Conservation (phyloP, 2,888 invertebrate species). For the Pilophorus perplexus region DNA sequence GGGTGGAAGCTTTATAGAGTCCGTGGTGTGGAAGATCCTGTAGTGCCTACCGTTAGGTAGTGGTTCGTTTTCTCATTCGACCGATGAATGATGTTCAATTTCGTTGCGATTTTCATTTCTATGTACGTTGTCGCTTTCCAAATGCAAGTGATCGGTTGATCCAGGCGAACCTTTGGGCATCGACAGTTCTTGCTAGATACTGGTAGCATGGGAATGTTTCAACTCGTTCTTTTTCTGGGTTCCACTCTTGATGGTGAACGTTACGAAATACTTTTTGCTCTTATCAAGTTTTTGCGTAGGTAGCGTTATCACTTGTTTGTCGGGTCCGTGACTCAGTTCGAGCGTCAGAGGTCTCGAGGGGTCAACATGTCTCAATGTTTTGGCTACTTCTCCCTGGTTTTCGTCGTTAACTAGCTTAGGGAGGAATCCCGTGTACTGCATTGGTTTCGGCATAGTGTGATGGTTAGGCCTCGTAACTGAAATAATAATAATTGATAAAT, state of each 20-base stretch:
- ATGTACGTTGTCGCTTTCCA: too few species aligned
- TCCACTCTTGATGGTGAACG: constrained; percentile 80
- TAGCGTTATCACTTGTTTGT: constrained; percentile 80
- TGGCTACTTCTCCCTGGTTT: constrained; percentile 48
- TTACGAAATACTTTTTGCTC: constrained; percentile 87
- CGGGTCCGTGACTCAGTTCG: constrained; percentile 79
- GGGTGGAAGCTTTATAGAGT: constrained; percentile 1
- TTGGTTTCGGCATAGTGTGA: constrained; percentile 73
- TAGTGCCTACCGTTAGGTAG: constrained; percentile 8
- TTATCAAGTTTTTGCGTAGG: constrained; percentile 84
- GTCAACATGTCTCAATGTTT: constrained; percentile 50
- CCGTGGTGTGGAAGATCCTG: neutral
- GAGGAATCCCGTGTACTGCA: constrained; percentile 59
- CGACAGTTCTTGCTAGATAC: constrained; percentile 44
- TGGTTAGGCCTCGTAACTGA: constrained; percentile 76
- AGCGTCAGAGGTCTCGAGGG: constrained; percentile 56
- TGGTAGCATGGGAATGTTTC: constrained; percentile 45
- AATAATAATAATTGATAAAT: too few species aligned
- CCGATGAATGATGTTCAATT: too few species aligned
- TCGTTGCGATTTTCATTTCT: too few species aligned
- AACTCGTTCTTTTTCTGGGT: constrained; percentile 43
- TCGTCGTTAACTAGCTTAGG: constrained; percentile 62
- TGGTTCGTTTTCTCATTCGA: neutral
- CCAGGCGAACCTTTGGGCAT: neutral
- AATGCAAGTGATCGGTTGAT: too few species aligned